Evolutionary conservation across 2,113 vertebrate genomes (phyloP), one percentile per base, ranked within the genome.

Genomic region (Saguinus imperator): DNA sequence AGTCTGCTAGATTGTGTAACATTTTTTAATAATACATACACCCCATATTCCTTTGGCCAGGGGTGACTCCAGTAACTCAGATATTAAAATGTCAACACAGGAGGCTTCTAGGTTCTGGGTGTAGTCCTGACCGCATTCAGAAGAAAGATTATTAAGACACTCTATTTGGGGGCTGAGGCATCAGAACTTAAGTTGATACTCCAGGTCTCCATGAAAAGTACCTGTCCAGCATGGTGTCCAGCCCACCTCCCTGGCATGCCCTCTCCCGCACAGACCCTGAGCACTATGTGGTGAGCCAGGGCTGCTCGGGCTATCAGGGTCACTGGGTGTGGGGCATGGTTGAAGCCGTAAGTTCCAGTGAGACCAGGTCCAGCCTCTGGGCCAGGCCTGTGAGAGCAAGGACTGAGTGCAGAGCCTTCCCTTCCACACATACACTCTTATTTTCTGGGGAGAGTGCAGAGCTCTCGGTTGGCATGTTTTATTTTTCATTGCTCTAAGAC

Each of bases 391-490:
- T 11, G 80, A 20, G 37, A 55, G 35, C 86, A 25, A 50, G 64
- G 8, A 8, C 7, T n/a, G 37, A 25, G 20, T 17, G 8, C 9
- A 14, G 23, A 18, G 52, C 27, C 27, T 37, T 27, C 27, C 32
- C 21, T 8, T 35, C 79, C 29, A 5, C 2, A 0, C 8, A 0
- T 0, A 8, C 0, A 5, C 14, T 20, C 87, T 1, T 8, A 2
- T 68, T 48, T 61, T 37, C 37, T 35, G 18, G 12, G 86, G 72
- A 57, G 83, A 37, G 48, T 50, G 5, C 25, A 58, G 83, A 70
- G 37, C 70, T n/a, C 32, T 40, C 85, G 23, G 29, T 40, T 57
- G 35, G 7, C 29, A 4, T 37, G 8, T 35, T 73, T 81, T 20
- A 1, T 5, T 89, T 70, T 58, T 18, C 45, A 95, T 87, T 25